A percentile compares a stretch with the other conserved stretches of the same genome.
Conservation (phyloP, 2,888 invertebrate genomes). For the Euzetes globulus region DNA sequence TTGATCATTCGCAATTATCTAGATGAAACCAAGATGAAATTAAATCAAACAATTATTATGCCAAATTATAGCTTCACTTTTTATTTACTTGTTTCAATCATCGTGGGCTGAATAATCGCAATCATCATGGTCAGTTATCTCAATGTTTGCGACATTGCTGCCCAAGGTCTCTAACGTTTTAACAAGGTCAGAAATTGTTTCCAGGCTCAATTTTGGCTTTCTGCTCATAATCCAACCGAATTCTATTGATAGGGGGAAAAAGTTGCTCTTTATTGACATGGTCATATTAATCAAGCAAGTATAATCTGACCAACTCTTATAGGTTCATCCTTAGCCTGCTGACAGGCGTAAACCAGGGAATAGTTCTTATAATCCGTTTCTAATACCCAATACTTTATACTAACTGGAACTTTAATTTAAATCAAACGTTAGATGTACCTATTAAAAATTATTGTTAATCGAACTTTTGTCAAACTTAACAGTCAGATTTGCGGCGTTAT, state of each 20-base stretch:
- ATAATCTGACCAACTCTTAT: not conserved
- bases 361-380: not conserved
- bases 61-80: no score
- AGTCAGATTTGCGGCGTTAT: not conserved
- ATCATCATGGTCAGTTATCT: not conserved
- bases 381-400: not conserved
- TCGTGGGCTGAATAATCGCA: no score
- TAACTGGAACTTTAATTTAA: no score
- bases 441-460: no score
- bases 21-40: no score
- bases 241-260: not conserved
- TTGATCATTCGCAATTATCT: no score
- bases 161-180: not conserved
- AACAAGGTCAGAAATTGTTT: not conserved
- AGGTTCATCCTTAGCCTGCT: not conserved
- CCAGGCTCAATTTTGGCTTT: not conserved
- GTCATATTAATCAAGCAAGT: not conserved
- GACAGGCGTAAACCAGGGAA: not conserved
- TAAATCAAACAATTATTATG: no score
- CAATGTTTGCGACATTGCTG: not conserved
- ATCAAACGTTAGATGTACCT: no score
- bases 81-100: no score
- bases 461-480: not conserved
- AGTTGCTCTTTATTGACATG: not conserved
- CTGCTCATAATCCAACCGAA: not conserved